Evolutionary conservation across 2,797 vertebrate genomes (phyloP).

Genomic region (Synanceia verrucosa): DNA sequence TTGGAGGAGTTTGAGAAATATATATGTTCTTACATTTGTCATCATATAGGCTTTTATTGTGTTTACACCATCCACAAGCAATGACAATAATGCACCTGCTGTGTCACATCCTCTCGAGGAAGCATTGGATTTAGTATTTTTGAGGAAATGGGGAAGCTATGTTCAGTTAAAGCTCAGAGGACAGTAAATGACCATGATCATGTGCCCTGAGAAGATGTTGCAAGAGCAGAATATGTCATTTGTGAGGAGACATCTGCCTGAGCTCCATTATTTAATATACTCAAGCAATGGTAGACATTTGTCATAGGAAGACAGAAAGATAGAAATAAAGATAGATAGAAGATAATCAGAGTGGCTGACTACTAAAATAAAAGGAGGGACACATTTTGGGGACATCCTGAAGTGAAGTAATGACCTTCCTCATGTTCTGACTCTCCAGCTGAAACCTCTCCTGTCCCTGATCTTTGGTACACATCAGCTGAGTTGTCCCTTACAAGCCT

Average conservation of each 20-base stretch:
- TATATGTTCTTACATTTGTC: neutral
- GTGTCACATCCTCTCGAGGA: neutral
- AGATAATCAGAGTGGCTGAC: neutral
- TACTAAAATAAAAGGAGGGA: neutral
- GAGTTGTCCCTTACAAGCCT: conserved; percentile 79
- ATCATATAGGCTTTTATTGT: neutral
- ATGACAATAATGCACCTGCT: neutral
- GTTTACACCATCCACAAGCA: neutral
- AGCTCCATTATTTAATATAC: neutral
- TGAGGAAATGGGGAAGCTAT: neutral
- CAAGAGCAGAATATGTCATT: neutral
- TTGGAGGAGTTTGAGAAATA: neutral
- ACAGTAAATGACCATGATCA: neutral
- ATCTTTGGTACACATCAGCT: conserved; percentile 77
- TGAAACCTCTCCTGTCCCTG: conserved; percentile 58
- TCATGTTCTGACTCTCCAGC: conserved; percentile 39
- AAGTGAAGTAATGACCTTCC: conserved; percentile 65
- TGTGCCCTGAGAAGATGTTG: neutral
- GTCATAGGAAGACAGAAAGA: neutral
- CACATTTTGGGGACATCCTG: conserved; percentile 1
- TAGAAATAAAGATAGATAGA: no score
- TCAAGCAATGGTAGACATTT: neutral
- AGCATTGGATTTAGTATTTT: neutral
- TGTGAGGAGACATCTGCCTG: neutral
- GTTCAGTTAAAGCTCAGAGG: neutral